Conservation (phyloP, 92 coral and sea anemone species). For the Epizoanthus ramosus region DNA sequence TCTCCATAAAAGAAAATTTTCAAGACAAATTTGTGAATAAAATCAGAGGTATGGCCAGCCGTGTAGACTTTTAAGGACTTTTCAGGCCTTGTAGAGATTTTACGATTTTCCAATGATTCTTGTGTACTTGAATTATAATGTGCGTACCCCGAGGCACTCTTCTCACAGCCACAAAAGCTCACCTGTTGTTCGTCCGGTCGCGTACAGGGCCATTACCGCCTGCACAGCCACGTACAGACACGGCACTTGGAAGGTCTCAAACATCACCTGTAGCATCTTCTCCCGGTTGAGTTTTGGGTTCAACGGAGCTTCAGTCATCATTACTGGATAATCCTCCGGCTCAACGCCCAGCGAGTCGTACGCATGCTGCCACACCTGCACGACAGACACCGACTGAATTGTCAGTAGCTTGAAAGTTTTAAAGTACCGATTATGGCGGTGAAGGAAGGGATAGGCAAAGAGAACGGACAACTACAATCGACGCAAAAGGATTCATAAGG, state of each 20-base stretch:
- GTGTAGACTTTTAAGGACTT: too few species aligned
- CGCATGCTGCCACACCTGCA: conserved; percentile 79
- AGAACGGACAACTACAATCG: neutral
- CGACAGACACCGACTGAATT: too few species aligned
- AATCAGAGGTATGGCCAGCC: too few species aligned
- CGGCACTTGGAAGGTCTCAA: conserved; percentile 93
- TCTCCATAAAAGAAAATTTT: too few species aligned
- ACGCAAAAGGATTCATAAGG: too few species aligned
- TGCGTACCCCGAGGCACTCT: too few species aligned
- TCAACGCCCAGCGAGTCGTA: conserved; percentile 83
- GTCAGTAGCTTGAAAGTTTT: too few species aligned
- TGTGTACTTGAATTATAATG: too few species aligned
- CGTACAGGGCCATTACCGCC: conserved; percentile 95
- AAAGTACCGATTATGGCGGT: too few species aligned
- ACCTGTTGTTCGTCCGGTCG: conserved; percentile 99
- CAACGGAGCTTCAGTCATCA: conserved; percentile 90
- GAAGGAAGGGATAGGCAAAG: neutral
- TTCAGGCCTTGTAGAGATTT: too few species aligned
- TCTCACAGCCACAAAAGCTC: neutral
- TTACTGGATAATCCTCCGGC: conserved; percentile 80
- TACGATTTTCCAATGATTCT: too few species aligned
- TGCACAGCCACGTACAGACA: conserved; percentile 93
- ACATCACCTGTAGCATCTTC: conserved; percentile 91
- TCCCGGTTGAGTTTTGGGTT: conserved; percentile 94
- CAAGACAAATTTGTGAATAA: too few species aligned